phyloP scores from a whole-genome alignment of 2,888 invertebrate species.

The Neoascia interrupta region DNA sequence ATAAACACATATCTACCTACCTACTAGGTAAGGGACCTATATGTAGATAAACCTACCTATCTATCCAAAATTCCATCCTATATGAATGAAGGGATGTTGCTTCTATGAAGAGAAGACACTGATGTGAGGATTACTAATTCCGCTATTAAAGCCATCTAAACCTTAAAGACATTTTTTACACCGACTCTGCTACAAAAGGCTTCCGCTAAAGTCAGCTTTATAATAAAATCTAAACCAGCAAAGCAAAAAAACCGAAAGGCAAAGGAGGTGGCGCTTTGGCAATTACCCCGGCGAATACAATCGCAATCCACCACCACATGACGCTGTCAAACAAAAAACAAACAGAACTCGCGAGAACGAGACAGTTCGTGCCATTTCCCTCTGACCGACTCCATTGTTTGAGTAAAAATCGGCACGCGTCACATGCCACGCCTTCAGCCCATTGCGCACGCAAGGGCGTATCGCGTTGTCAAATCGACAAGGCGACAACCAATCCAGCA shows the following conservation, averaged over 20 bases:
- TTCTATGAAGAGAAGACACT: too few species aligned
- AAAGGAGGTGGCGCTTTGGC: slow-evolving; percentile 52
- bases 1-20: not conserved
- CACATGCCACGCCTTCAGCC: slow-evolving; percentile 36
- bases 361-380: slow-evolving; percentile 29
- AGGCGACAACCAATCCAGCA: slow-evolving; percentile 32
- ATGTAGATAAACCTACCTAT: too few species aligned
- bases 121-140: too few species aligned
- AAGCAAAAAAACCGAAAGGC: not conserved
- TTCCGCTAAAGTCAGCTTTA: slow-evolving; percentile 56
- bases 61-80: too few species aligned
- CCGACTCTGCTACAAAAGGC: slow-evolving; percentile 29
- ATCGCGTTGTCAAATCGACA: slow-evolving; percentile 20
- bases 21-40: too few species aligned
- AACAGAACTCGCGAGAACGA: slow-evolving; percentile 32
- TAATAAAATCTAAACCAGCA: slow-evolving; percentile 23
- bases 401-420: slow-evolving; percentile 43
- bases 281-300: slow-evolving; percentile 19
- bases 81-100: too few species aligned
- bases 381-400: slow-evolving; percentile 63
- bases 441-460: slow-evolving; percentile 45
- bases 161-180: slow-evolving; percentile 3
- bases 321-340: not conserved
- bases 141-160: not conserved
- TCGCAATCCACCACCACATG: slow-evolving; percentile 23